Evolutionary conservation across 1,140 invertebrate genomes (phyloP).

Genomic region (Drosophila subobscura): DNA sequence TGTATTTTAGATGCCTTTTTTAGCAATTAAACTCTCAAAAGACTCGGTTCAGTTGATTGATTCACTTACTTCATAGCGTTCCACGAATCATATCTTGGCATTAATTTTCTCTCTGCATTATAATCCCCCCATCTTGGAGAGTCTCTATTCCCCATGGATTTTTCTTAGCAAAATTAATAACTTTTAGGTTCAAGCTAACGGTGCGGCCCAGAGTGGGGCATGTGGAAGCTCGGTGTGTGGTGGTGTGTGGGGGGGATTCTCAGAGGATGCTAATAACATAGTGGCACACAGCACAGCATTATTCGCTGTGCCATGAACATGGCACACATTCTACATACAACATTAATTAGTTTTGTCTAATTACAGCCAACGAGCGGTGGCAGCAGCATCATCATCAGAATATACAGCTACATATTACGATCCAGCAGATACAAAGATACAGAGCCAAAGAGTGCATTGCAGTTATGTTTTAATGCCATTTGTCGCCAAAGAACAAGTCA

Average conservation of each 20-base stretch:
- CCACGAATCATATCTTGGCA: conserved; percentile 13
- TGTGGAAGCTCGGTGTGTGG: conserved; percentile 7
- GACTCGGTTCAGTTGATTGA: background rate
- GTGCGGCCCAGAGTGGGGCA: background rate
- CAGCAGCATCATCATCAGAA: conserved; percentile 13
- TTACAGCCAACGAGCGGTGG: conserved; percentile 40
- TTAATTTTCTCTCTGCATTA: conserved; percentile 2
- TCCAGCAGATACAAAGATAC: conserved; percentile 33
- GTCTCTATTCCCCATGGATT: background rate
- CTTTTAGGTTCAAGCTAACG: conserved; percentile 24
- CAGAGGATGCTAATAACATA: conserved; percentile 47
- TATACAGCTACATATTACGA: conserved; percentile 41
- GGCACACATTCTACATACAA: conserved; percentile 53
- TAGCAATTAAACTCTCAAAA: background rate
- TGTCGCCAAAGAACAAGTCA: conserved; percentile 55
- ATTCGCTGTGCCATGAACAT: conserved; percentile 36
- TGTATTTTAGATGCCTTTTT: too few relatives aligned
- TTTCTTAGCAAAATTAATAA: conserved; percentile 36
- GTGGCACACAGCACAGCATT: conserved; percentile 13
- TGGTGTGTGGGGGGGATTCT: conserved; percentile 15
- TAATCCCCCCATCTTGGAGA: background rate
- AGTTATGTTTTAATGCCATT: conserved; percentile 58
- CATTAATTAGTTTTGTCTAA: conserved; percentile 75
- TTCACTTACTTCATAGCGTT: background rate
- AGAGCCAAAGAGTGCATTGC: conserved; percentile 18